Base-by-base conservation (phyloP, 2,888 invertebrate species). In the Sicus ferrugineus region DNA sequence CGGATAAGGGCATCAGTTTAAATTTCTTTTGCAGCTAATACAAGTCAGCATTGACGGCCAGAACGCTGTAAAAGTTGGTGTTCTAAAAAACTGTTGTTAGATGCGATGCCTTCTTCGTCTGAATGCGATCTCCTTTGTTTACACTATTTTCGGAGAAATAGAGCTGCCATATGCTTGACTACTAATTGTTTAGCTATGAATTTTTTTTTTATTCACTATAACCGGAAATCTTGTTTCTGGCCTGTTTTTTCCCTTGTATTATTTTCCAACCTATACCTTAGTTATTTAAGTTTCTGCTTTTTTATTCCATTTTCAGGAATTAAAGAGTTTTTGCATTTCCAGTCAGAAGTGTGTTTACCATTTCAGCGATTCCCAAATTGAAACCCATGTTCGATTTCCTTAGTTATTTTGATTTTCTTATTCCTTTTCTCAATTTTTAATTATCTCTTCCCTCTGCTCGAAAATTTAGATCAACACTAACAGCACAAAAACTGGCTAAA, bases 131-230 rank as follows among this genome's bases (percentile, higher is more conserved):
- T 54, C 42, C 61, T 31, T 42, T 28, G 46, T 67, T 59, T 46
- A 30, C 52, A 66, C 38, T 34, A 42, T 6, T 26, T 48, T 48
- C 26, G 19, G 28, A n/a, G n/a, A 34, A 69, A 61, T 69, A 71
- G 67, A 62, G 73, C 52, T 72, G 72, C 70, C 73, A 73, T 67
- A 59, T 71, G 72, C 68, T 42, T 48, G 63, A 50, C 3, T 54
- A 67, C 31, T 30, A n/a, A 38, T 46, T 61, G 64, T 42, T 30
- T 48, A 66, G 28, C 23, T 58, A 4, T 48, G 9, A 6, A 63
- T 54, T 11, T 31, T 68, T 19, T 42, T 50, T 61, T 62, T 52
- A 19, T 58, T 23, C 48, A 63, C 52, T 31, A 28, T 19, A 59
- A 31, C 67, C 59, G 67, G 67, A 67, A 67, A 67, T 61, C 16